phyloP scores from a whole-genome alignment of 1,140 invertebrate species.

The Hylyphantes graminicola region DNA sequence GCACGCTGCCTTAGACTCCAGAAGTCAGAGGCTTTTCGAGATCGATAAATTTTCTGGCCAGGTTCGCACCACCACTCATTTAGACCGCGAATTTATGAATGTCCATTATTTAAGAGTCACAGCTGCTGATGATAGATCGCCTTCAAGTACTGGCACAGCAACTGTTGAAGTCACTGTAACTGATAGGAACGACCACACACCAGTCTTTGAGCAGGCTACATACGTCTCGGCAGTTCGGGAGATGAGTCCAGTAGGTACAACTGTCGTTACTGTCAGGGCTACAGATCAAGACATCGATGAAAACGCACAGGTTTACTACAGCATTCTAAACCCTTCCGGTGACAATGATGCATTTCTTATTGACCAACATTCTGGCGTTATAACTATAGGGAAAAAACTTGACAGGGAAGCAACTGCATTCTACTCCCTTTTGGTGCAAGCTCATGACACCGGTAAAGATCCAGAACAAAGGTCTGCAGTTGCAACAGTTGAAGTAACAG shows the following conservation, averaged over 20 bases:
- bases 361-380: slow-evolving; percentile 85
- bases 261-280: slow-evolving; percentile 88
- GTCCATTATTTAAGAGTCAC: slow-evolving; percentile 75
- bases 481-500: slow-evolving; percentile 82
- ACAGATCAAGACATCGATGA: slow-evolving; percentile 90
- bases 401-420: slow-evolving; percentile 89
- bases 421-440: slow-evolving; percentile 86
- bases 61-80: slow-evolving; percentile 81
- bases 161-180: slow-evolving; percentile 84
- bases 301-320: slow-evolving; percentile 77
- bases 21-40: slow-evolving; percentile 86
- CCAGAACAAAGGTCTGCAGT: slow-evolving; percentile 78
- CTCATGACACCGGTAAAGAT: slow-evolving; percentile 82
- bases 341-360: slow-evolving; percentile 83
- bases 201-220: slow-evolving; percentile 82
- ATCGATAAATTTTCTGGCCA: slow-evolving; percentile 84
- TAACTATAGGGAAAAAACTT: slow-evolving; percentile 82
- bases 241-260: slow-evolving; percentile 84
- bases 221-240: slow-evolving; percentile 87
- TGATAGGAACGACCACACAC: slow-evolving; percentile 94
- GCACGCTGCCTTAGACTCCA: slow-evolving; percentile 85
- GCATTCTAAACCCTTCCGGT: slow-evolving; percentile 83
- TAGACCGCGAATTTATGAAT: slow-evolving; percentile 89
- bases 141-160: slow-evolving; percentile 85
- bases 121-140: slow-evolving; percentile 81